Conservation (phyloP, 2,888 invertebrate genomes). For the Electrophaes corylata region DNA sequence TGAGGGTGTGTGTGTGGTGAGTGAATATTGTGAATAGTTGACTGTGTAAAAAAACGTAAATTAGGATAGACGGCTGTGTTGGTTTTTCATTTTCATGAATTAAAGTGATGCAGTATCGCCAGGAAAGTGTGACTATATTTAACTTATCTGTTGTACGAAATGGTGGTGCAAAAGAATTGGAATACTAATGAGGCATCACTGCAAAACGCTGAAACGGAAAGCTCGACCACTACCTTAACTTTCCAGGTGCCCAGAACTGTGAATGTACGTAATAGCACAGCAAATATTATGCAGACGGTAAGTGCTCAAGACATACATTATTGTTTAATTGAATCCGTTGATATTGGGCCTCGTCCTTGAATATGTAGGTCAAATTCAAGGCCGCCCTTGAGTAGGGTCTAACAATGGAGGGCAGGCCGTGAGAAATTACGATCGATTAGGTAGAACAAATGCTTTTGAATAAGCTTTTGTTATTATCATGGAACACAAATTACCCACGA, state of each 20-base stretch:
- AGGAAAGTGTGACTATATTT: slow-evolving; percentile 38
- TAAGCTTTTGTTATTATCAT: not conserved
- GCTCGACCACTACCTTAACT: slow-evolving; percentile 63
- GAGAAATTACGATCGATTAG: slow-evolving; percentile 16
- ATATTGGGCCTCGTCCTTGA: slow-evolving; percentile 27
- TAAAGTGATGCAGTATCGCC: slow-evolving; percentile 30
- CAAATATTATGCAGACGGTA: slow-evolving; percentile 70
- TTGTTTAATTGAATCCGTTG: not conserved
- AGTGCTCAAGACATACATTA: slow-evolving; percentile 26
- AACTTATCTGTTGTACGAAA: slow-evolving; percentile 53
- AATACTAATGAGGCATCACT: slow-evolving; percentile 63
- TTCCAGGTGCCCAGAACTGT: slow-evolving; percentile 69
- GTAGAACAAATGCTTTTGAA: not conserved
- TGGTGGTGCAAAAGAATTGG: slow-evolving; percentile 79
- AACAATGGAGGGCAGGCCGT: slow-evolving; percentile 30
- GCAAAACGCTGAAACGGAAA: slow-evolving; percentile 60
- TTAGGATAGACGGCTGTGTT: not conserved
- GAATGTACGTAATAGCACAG: slow-evolving; percentile 56
- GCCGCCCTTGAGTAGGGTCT: slow-evolving; percentile 35
- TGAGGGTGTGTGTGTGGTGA: too few species aligned
- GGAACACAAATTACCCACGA: too few species aligned
- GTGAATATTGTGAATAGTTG: too few species aligned
- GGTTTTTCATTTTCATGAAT: slow-evolving; percentile 30
- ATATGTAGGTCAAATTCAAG: slow-evolving; percentile 36
- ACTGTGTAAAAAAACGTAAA: not conserved